These are phyloP conservation scores for Notamacropus eugenii DNA, from an alignment of 2,797 vertebrate species.

Conservation along the genomic window DNA sequence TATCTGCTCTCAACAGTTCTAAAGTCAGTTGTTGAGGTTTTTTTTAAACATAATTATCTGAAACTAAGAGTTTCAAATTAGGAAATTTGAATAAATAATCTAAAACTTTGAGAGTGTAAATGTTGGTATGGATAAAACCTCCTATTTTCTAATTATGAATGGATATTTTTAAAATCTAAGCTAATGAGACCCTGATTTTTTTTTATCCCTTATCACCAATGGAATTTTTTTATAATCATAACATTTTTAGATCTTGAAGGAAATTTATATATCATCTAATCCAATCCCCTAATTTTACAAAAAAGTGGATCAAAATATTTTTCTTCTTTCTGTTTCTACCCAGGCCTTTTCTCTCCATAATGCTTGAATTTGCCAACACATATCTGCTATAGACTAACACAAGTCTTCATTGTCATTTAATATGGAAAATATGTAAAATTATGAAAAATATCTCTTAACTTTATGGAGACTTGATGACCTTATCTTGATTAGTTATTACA, in stretches of 20 bases:
- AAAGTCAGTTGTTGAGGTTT: not conserved
- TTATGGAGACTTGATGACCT: not conserved
- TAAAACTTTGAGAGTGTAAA: not conserved
- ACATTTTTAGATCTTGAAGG: not conserved
- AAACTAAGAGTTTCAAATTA: conserved; percentile 11
- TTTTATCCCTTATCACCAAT: not conserved
- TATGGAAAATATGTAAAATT: conserved; percentile 9
- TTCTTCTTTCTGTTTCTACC: not conserved
- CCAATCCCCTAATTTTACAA: not conserved
- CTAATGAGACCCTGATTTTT: not conserved
- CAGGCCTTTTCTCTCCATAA: not conserved
- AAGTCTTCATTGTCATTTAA: not conserved
- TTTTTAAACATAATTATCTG: conserved; percentile 1
- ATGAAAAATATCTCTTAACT: not conserved
- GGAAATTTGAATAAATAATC: conserved; percentile 14
- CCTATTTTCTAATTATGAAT: not conserved
- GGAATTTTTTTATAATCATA: not conserved
- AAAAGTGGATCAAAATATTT: not conserved
- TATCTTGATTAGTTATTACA: not conserved
- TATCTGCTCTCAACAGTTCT: conserved; percentile 6
- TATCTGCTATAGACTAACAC: not conserved
- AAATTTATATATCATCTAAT: not conserved
- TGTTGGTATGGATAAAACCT: not conserved
- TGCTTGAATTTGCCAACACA: not conserved
- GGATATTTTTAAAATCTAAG: not conserved